Evolutionary conservation across 2,113 vertebrate genomes (phyloP).

Genomic region (Albula glossodonta): DNA sequence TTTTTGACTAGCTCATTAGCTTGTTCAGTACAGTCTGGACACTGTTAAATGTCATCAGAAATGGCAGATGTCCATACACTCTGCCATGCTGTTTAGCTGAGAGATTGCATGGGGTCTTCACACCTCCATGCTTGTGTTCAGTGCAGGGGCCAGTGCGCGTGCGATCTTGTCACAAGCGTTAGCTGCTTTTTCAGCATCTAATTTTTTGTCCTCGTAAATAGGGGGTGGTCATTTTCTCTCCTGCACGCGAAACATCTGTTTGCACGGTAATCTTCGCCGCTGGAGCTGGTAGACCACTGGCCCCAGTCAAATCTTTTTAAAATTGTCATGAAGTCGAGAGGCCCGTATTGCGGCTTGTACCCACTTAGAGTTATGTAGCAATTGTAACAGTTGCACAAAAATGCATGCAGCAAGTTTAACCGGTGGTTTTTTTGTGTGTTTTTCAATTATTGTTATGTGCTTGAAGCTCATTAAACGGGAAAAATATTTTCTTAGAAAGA

Average conservation of each 20-base stretch:
- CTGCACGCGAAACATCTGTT: constrained; percentile 61
- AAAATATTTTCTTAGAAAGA: background rate
- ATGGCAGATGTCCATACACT: background rate
- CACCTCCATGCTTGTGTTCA: background rate
- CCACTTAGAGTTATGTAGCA: background rate
- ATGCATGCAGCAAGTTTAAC: background rate
- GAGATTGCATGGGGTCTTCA: background rate
- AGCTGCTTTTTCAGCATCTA: background rate
- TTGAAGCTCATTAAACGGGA: background rate
- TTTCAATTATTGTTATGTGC: no score
- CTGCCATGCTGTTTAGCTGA: no score
- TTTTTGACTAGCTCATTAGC: no score
- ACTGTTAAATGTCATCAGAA: background rate
- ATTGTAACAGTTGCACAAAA: background rate
- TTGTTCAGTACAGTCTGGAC: no score
- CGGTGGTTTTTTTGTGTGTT: no score
- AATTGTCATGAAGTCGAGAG: background rate
- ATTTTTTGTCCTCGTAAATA: background rate
- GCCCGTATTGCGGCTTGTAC: background rate
- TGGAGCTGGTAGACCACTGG: constrained; percentile 56
- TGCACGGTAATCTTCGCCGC: constrained; percentile 55
- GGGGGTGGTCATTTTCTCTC: constrained; percentile 26
- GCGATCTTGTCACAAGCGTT: background rate
- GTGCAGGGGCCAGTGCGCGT: background rate
- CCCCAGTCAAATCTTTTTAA: background rate